Percentiles rank a stretch among this genome's conserved stretches.
phyloP scores from a whole-genome alignment of 2,888 invertebrate species.

The Pseudolycoriella hygida region DNA sequence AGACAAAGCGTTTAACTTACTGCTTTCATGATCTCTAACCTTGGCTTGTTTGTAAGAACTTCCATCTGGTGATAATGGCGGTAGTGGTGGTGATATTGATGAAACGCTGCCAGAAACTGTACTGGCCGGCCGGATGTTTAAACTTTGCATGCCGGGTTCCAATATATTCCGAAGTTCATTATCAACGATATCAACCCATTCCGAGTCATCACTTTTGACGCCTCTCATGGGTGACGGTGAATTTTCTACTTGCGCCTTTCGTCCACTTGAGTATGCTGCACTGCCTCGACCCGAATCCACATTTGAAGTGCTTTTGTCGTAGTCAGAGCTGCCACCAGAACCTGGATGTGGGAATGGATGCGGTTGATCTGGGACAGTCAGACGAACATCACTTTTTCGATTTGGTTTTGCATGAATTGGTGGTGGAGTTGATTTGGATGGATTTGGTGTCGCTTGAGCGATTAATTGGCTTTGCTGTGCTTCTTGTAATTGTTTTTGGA shows the following conservation, averaged over 20 bases:
- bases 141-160: conserved; percentile 50
- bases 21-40: conserved; percentile 3
- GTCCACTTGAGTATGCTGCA: conserved; percentile 59
- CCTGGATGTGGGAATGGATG: conserved; percentile 30
- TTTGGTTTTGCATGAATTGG: conserved; percentile 1
- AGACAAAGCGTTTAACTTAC: background rate
- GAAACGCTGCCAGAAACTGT: conserved; percentile 45
- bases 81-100: conserved; percentile 61
- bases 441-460: conserved; percentile 11
- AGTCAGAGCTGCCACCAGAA: conserved; percentile 51
- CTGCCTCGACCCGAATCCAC: conserved; percentile 68
- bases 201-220: conserved; percentile 41
- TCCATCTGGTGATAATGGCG: conserved; percentile 53
- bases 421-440: conserved; percentile 6
- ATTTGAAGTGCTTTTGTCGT: conserved; percentile 58
- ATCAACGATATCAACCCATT: conserved; percentile 69
- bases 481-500: conserved; percentile 11
- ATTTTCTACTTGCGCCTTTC: conserved; percentile 37
- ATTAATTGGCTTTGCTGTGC: conserved; percentile 8
- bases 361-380: conserved; percentile 19
- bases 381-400: conserved; percentile 19
- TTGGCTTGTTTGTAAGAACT: conserved; percentile 17
- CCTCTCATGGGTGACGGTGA: conserved; percentile 30
- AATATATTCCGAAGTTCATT: conserved; percentile 60
- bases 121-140: conserved; percentile 40